These are phyloP conservation scores for Nomada lathburiana DNA, from an alignment of 2,888 invertebrate species.

Conservation along the genomic window DNA sequence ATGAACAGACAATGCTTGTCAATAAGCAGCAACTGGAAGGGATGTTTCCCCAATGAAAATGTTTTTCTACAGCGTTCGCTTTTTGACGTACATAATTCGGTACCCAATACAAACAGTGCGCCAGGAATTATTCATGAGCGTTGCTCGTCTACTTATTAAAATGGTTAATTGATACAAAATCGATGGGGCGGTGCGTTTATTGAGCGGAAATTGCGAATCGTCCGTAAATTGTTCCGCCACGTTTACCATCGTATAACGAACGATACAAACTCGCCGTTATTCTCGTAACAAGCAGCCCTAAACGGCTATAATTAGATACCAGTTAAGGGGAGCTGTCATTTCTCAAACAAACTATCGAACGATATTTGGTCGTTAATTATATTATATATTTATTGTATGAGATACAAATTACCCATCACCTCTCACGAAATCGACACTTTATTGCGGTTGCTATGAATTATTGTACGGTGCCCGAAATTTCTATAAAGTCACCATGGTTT, in stretches of 20 bases:
- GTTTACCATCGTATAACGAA: conserved; percentile 58
- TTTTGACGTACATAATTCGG: neutral
- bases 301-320: conserved; percentile 59
- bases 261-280: conserved; percentile 52
- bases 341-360: conserved; percentile 26
- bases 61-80: neutral
- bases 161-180: conserved; percentile 48
- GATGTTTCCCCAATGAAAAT: conserved; percentile 25
- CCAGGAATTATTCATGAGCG: conserved; percentile 8
- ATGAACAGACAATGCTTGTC: neutral
- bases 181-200: conserved; percentile 54
- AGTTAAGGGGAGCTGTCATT: conserved; percentile 47
- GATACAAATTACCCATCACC: neutral
- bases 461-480: too few relatives aligned
- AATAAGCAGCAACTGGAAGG: conserved; percentile 24
- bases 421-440: too few relatives aligned
- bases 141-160: conserved; percentile 24
- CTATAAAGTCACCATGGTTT: too few relatives aligned
- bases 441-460: too few relatives aligned
- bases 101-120: neutral
- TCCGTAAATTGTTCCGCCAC: conserved; percentile 65
- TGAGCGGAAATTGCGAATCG: conserved; percentile 68
- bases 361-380: neutral
- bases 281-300: conserved; percentile 53
- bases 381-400: neutral